Evolutionary conservation across 2,113 vertebrate species (phyloP).

Genomic region (Tiliqua scincoides): DNA sequence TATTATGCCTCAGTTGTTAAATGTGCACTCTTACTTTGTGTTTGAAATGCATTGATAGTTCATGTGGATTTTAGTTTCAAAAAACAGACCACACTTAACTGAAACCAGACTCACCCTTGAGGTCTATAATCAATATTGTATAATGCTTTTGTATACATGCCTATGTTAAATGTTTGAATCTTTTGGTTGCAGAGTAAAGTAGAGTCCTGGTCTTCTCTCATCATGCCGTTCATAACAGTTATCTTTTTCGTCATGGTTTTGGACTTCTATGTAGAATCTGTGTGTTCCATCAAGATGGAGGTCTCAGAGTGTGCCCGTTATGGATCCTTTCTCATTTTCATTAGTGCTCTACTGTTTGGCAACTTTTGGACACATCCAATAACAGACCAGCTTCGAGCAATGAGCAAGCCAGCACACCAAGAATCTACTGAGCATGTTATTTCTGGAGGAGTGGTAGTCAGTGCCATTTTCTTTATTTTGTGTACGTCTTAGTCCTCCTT

Average conservation of each 20-base stretch:
- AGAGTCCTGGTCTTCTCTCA: slow-evolving; percentile 91
- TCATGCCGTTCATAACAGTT: slow-evolving; percentile 89
- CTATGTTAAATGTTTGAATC: not conserved
- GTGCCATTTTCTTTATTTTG: slow-evolving; percentile 93
- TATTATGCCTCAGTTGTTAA: not conserved
- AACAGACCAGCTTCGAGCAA: slow-evolving; percentile 89
- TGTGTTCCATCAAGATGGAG: slow-evolving; percentile 93
- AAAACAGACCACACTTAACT: not conserved
- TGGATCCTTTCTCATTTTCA: slow-evolving; percentile 83
- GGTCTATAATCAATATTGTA: not conserved
- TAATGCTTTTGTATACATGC: not conserved
- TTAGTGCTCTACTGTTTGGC: slow-evolving; percentile 89
- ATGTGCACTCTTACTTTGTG: not conserved
- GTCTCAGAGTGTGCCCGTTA: slow-evolving; percentile 86
- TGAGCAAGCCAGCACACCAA: slow-evolving; percentile 83
- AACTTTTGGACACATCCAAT: slow-evolving; percentile 97
- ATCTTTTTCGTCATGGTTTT: slow-evolving; percentile 92
- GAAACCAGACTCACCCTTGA: not conserved
- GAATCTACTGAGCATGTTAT: slow-evolving; percentile 93
- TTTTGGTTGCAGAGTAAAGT: slow-evolving; percentile 90
- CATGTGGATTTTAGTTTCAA: not conserved
- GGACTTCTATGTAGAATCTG: slow-evolving; percentile 96
- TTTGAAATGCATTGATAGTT: not conserved
- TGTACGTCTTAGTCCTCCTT: slow-evolving; percentile 77
- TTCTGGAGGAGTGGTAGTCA: slow-evolving; percentile 96